Percentiles rank a stretch among this genome's conserved stretches.
Conservation (phyloP, 2,797 vertebrate genomes). For the Gephyroberyx darwinii region DNA sequence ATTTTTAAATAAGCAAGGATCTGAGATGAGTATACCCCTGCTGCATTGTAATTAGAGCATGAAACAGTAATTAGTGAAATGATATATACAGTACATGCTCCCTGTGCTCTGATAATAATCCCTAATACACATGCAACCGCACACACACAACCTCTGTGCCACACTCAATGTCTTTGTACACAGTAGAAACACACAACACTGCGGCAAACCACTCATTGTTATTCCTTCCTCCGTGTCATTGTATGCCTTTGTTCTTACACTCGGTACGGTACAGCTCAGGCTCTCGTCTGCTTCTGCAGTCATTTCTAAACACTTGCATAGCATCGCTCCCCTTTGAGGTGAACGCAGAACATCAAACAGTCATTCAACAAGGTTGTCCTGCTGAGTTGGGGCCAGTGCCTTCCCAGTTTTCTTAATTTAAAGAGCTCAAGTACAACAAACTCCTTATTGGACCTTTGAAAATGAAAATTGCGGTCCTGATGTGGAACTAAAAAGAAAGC, state of each 20-base stretch:
- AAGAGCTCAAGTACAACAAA: conserved; percentile 23
- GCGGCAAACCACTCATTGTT: conserved; percentile 71
- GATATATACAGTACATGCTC: conserved; percentile 69
- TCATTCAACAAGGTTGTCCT: conserved; percentile 40
- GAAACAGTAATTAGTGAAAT: conserved; percentile 74
- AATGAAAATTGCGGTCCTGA: conserved; percentile 26
- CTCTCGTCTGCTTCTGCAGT: conserved; percentile 43
- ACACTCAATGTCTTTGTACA: conserved; percentile 54
- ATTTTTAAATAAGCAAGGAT: conserved; percentile 57
- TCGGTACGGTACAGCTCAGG: conserved; percentile 50
- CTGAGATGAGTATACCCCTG: conserved; percentile 62
- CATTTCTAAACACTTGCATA: conserved; percentile 38
- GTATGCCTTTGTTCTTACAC: conserved; percentile 70
- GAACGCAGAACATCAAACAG: conserved; percentile 57
- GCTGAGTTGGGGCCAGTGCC: conserved; percentile 24
- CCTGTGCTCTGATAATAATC: conserved; percentile 63
- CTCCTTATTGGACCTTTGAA: conserved; percentile 19
- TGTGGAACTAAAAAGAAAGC: background rate
- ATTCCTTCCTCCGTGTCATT: conserved; percentile 71
- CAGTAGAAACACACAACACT: conserved; percentile 57
- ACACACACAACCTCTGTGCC: conserved; percentile 25
- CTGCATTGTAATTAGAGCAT: conserved; percentile 72
- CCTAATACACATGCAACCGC: conserved; percentile 18
- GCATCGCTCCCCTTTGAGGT: conserved; percentile 38
- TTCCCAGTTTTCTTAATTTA: conserved; percentile 44